Evolutionary conservation across 2,113 vertebrate genomes (phyloP).

Genomic region (Meriones unguiculatus): DNA sequence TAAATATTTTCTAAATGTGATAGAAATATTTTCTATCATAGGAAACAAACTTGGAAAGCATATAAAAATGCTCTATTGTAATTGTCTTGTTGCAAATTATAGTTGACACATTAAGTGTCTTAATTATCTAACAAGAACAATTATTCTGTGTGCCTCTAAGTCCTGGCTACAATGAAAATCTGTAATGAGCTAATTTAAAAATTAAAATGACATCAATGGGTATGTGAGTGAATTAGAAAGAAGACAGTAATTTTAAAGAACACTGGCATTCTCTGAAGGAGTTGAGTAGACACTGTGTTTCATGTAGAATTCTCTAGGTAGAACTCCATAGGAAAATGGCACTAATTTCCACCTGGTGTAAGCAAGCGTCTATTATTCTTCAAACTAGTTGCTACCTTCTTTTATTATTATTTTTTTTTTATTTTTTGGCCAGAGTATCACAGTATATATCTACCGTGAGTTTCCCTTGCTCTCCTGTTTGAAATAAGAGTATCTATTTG

Average conservation of each 20-base stretch:
- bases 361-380: background rate
- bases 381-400: background rate
- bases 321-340: background rate
- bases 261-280: background rate
- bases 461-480: background rate
- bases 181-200: slow-evolving; percentile 4
- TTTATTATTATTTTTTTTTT: background rate
- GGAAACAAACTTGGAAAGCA: background rate
- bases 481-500: background rate
- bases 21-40: background rate
- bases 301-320: background rate
- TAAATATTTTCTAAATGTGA: background rate
- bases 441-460: background rate
- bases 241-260: background rate
- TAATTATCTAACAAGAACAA: background rate
- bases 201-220: background rate
- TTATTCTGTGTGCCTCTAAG: background rate
- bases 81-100: background rate
- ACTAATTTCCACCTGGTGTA: background rate
- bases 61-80: background rate
- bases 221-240: background rate
- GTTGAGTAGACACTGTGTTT: background rate
- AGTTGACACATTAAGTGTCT: background rate
- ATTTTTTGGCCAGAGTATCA: no score
- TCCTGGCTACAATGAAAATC: background rate